These are phyloP conservation scores for Salvator merianae DNA, from an alignment of 2,113 vertebrate species.

Conservation along the genomic window DNA sequence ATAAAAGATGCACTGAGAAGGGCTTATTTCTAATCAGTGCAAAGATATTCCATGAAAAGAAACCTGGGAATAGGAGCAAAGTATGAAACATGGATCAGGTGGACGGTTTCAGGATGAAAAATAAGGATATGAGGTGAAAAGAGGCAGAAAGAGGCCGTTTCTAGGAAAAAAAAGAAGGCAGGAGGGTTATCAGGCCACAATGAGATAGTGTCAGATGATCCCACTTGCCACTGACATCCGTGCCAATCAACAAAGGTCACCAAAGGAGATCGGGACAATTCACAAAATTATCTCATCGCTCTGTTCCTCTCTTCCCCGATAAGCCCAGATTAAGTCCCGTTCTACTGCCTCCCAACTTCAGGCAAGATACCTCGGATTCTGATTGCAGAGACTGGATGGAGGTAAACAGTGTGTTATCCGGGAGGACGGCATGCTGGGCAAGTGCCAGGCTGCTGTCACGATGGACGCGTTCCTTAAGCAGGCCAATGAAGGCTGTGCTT, in stretches of 20 bases:
- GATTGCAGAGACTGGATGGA: constrained; percentile 86
- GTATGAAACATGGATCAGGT: background rate
- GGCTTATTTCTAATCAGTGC: background rate
- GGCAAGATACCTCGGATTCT: constrained; percentile 83
- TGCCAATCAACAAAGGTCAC: background rate
- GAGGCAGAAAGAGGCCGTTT: background rate
- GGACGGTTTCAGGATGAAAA: background rate
- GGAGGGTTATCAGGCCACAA: background rate
- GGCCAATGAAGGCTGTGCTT: constrained; percentile 95
- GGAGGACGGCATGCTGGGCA: constrained; percentile 76
- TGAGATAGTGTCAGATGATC: background rate
- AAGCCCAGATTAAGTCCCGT: background rate
- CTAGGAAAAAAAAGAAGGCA: background rate
- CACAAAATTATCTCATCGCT: background rate
- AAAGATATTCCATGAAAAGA: background rate
- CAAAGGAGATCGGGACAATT: background rate
- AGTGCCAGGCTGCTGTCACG: constrained; percentile 82
- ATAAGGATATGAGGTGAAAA: background rate
- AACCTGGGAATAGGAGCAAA: background rate
- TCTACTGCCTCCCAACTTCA: background rate
- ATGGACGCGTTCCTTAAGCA: constrained; percentile 94
- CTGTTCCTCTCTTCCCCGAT: background rate
- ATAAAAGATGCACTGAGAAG: background rate
- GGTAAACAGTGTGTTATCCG: constrained; percentile 82
- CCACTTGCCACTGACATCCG: background rate